Evolutionary conservation across 53 echinoderm and acorn worm genomes (phyloP).

Genomic region (Apostichopus leukothele): DNA sequence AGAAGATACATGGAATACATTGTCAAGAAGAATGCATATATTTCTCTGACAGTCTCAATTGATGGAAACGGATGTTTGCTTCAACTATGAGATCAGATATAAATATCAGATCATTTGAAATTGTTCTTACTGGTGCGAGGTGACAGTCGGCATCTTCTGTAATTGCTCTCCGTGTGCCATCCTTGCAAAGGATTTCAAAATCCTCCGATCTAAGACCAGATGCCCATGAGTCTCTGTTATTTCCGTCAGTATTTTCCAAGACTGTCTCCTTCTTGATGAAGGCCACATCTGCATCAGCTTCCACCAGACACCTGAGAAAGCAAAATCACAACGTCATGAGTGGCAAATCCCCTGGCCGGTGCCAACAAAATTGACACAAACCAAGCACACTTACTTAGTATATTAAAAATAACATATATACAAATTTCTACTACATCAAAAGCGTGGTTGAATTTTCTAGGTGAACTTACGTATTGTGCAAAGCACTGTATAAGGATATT

Average conservation of each 20-base stretch:
- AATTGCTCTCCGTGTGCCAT: constrained; percentile 54
- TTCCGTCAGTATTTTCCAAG: constrained; percentile 59
- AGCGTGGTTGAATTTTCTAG: too few relatives aligned
- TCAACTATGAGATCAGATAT: not conserved
- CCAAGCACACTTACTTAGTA: too few relatives aligned
- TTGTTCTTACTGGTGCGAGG: constrained; percentile 56
- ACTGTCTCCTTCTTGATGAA: constrained; percentile 70
- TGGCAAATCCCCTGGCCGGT: too few relatives aligned
- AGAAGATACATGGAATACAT: too few relatives aligned
- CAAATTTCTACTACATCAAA: too few relatives aligned
- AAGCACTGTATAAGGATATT: too few relatives aligned
- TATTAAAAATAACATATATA: too few relatives aligned
- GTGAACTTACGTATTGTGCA: too few relatives aligned
- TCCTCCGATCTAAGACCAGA: constrained; percentile 8
- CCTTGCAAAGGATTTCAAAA: constrained; percentile 68
- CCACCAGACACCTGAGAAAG: constrained; percentile 60
- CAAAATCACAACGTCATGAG: not conserved
- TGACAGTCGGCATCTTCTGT: constrained; percentile 54
- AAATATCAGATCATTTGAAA: not conserved
- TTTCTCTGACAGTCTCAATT: too few relatives aligned
- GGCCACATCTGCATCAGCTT: constrained; percentile 63
- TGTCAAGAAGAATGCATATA: too few relatives aligned
- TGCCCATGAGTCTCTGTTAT: constrained; percentile 56
- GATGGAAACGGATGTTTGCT: too few relatives aligned
- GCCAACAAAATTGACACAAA: too few relatives aligned